Percentiles rank a stretch among this genome's conserved stretches.
Conservation (phyloP, 2,888 invertebrate species). For the Nephrocerus scutellatus region DNA sequence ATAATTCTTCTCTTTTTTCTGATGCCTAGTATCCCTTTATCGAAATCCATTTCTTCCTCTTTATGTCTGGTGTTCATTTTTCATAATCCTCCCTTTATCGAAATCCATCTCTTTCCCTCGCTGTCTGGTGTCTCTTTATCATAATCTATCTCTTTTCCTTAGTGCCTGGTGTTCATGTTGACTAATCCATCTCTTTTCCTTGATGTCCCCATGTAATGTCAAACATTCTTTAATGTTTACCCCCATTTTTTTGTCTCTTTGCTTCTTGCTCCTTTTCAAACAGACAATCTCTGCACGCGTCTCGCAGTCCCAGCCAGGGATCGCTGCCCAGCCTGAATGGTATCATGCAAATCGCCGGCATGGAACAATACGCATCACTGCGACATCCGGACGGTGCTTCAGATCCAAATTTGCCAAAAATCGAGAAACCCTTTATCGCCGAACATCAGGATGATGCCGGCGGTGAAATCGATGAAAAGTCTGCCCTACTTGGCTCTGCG, state of each 20-base stretch:
- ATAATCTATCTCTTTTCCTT: too few relatives aligned
- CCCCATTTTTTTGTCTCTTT: neutral
- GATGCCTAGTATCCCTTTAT: too few relatives aligned
- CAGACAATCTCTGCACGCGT: slow-evolving; percentile 42
- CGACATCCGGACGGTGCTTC: slow-evolving; percentile 90
- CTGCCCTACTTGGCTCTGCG: slow-evolving; percentile 34
- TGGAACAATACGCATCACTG: slow-evolving; percentile 61
- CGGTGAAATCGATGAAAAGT: slow-evolving; percentile 43
- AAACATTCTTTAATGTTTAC: neutral
- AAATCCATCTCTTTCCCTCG: too few relatives aligned
- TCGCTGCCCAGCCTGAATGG: slow-evolving; percentile 56
- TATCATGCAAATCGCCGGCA: slow-evolving; percentile 55
- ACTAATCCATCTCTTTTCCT: too few relatives aligned
- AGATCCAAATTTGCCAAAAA: slow-evolving; percentile 69
- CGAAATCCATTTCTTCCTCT: too few relatives aligned
- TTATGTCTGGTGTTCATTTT: too few relatives aligned
- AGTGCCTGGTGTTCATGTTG: too few relatives aligned
- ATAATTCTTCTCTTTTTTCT: too few relatives aligned
- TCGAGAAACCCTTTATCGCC: slow-evolving; percentile 39
- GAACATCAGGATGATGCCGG: slow-evolving; percentile 36
- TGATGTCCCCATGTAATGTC: too few relatives aligned
- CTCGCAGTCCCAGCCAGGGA: slow-evolving; percentile 46
- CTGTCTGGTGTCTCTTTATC: too few relatives aligned
- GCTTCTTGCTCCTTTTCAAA: neutral
- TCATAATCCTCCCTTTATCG: too few relatives aligned